These are phyloP conservation scores for Diplazon laetatorius DNA, from an alignment of 2,888 invertebrate genomes.

Conservation along the genomic window DNA sequence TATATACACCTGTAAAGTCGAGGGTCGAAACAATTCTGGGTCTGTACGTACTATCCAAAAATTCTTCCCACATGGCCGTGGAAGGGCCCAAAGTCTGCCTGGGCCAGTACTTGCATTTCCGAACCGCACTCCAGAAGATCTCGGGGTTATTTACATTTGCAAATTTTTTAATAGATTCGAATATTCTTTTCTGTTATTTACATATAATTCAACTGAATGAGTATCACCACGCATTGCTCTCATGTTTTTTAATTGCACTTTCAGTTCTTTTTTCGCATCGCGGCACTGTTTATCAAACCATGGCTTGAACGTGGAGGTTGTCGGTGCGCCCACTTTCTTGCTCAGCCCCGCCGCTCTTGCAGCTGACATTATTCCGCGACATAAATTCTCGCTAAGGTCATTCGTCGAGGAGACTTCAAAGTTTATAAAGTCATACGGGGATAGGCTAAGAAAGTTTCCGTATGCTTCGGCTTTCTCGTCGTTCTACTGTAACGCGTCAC, in stretches of 20 bases:
- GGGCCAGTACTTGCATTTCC: background rate
- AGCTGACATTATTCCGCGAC: background rate
- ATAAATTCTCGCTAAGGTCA: background rate
- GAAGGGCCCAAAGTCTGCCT: background rate
- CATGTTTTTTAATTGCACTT: background rate
- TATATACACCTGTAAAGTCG: background rate
- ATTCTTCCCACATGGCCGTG: slow-evolving; percentile 17
- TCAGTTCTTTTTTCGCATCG: background rate
- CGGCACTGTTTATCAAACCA: slow-evolving; percentile 29
- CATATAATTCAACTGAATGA: background rate
- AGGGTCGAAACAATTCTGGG: slow-evolving; percentile 3
- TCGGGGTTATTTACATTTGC: slow-evolving; percentile 10
- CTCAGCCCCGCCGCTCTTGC: background rate
- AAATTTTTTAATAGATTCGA: background rate
- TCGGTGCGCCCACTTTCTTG: background rate
- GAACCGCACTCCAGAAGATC: slow-evolving; percentile 26
- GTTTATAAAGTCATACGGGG: background rate
- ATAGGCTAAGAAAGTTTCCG: background rate
- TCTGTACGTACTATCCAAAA: slow-evolving; percentile 3
- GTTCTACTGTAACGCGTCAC: background rate
- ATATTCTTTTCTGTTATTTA: background rate
- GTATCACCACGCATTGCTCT: background rate
- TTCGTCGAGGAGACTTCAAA: background rate
- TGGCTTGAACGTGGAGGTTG: background rate
- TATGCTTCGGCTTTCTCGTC: background rate